A percentile compares a stretch with the other conserved stretches of the same genome.
phyloP scores from a whole-genome alignment of 2,888 invertebrate genomes.

The Lasius fuliginosus region DNA sequence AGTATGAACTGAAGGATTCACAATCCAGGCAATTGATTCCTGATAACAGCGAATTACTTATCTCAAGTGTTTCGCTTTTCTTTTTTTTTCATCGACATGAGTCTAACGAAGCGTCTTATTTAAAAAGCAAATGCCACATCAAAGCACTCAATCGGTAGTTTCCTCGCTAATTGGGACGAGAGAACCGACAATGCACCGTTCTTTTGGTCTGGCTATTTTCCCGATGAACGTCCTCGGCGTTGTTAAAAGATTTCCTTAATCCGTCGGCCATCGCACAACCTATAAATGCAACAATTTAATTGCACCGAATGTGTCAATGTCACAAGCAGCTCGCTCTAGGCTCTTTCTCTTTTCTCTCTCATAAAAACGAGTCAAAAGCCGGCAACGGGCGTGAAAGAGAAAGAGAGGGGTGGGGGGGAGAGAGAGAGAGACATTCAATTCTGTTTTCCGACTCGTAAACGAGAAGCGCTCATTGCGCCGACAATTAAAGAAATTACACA shows the following conservation, averaged over 20 bases:
- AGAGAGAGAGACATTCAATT: slow-evolving; percentile 19
- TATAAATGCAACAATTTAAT: slow-evolving; percentile 23
- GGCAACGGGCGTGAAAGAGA: not conserved
- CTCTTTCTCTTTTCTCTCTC: not conserved
- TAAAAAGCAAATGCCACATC: slow-evolving; percentile 44
- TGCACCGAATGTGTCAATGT: slow-evolving; percentile 33
- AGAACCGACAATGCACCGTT: slow-evolving; percentile 9
- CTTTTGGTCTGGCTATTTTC: slow-evolving; percentile 3
- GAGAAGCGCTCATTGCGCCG: slow-evolving; percentile 24
- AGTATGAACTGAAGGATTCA: not conserved
- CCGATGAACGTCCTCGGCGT: not conserved
- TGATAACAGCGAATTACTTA: slow-evolving; percentile 25
- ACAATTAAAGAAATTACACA: slow-evolving; percentile 51
- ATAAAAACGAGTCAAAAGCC: not conserved
- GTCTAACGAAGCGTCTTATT: slow-evolving; percentile 45
- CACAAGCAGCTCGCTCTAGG: slow-evolving; percentile 8
- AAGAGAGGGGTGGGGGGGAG: not conserved
- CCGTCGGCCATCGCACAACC: not conserved
- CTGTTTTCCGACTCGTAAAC: slow-evolving; percentile 31
- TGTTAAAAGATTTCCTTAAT: slow-evolving; percentile 22
- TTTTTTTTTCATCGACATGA: slow-evolving; percentile 44
- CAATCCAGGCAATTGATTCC: not conserved
- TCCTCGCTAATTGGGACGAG: slow-evolving; percentile 40
- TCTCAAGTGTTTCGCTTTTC: slow-evolving; percentile 44
- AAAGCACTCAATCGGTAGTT: slow-evolving; percentile 41